Percentiles rank a stretch among this genome's conserved stretches.
These are phyloP conservation scores for Malaclemys terrapin DNA, from an alignment of 2,113 vertebrate genomes.

Conservation along the genomic window DNA sequence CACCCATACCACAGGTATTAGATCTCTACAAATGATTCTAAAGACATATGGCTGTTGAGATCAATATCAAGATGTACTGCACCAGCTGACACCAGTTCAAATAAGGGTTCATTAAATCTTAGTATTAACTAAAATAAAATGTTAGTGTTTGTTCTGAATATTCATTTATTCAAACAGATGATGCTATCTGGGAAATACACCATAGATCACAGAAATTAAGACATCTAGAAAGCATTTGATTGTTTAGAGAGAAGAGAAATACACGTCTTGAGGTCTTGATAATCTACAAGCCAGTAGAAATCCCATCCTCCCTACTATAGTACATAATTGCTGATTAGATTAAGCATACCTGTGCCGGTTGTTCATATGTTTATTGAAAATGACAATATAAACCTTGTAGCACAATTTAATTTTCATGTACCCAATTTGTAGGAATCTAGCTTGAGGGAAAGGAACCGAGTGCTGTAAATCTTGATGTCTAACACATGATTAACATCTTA, in stretches of 20 bases:
- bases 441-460: constrained; percentile 20
- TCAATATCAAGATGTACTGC: constrained; percentile 52
- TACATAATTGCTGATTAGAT: neutral
- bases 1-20: neutral
- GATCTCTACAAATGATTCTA: constrained; percentile 58
- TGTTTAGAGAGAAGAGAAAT: neutral
- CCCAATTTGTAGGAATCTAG: constrained; percentile 16
- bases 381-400: constrained; percentile 41
- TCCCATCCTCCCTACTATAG: neutral
- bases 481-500: neutral
- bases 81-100: constrained; percentile 42
- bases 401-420: constrained; percentile 40
- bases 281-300: neutral
- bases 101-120: constrained; percentile 14
- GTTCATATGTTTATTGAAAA: constrained; percentile 16
- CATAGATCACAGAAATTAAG: neutral
- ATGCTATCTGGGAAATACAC: neutral
- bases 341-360: neutral
- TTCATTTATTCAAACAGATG: neutral
- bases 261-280: neutral
- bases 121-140: constrained; percentile 49
- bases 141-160: neutral
- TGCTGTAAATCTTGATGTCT: neutral
- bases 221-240: neutral
- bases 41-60: constrained; percentile 41